These are phyloP conservation scores for Nycticebus coucang DNA, from an alignment of 2,113 vertebrate species.

Conservation along the genomic window DNA sequence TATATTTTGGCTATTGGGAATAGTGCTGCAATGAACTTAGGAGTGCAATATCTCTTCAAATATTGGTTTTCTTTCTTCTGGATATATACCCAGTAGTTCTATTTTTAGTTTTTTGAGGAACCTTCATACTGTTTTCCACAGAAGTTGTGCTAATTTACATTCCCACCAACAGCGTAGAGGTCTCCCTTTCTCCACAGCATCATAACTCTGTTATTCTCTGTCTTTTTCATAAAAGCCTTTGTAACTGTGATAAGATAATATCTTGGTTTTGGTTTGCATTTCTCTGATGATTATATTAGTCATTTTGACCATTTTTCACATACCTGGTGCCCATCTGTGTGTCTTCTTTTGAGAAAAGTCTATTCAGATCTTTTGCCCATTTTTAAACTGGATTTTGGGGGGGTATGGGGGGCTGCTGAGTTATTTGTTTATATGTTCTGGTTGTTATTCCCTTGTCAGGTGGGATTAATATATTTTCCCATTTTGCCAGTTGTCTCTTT, in stretches of 20 bases:
- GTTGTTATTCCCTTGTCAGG: not conserved
- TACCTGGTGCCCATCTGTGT: not conserved
- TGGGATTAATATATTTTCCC: not conserved
- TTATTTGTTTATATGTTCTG: not conserved
- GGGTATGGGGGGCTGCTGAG: not conserved
- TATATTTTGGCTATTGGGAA: not conserved
- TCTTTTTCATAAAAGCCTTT: not conserved
- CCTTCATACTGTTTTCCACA: not conserved
- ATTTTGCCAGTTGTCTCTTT: not conserved
- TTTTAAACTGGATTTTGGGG: not conserved
- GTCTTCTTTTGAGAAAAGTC: not conserved
- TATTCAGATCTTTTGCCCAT: not conserved
- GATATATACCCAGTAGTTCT: not conserved
- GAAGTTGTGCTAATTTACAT: not conserved
- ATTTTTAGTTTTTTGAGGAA: not conserved
- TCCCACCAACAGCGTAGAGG: not conserved
- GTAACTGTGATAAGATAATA: not conserved
- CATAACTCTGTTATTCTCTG: not conserved
- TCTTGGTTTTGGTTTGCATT: not conserved
- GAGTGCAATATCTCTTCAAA: not conserved
- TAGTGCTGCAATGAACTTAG: not conserved
- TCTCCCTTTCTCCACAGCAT: not conserved
- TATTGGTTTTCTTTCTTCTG: not conserved
- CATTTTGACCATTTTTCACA: not conserved
- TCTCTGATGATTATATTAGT: not conserved